phyloP scores from a whole-genome alignment of 2,797 vertebrate species.

The Lophotriccus pileatus region DNA sequence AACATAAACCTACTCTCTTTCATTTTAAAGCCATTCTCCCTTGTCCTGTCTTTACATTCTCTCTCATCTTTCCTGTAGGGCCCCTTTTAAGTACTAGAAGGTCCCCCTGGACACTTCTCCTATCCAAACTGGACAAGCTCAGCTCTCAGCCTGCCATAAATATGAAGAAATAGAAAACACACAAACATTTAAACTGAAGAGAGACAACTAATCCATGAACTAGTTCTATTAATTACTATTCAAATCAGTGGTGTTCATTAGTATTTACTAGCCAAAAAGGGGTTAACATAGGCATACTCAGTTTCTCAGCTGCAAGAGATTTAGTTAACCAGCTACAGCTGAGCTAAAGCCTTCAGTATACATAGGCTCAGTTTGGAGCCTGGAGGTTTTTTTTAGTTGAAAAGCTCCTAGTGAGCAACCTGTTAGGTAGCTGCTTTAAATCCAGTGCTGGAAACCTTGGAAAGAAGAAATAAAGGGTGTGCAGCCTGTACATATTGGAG shows the following conservation, averaged over 20 bases:
- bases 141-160: not conserved
- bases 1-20: not conserved
- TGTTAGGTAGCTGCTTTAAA: not conserved
- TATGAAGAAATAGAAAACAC: not conserved
- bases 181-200: not conserved
- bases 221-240: not conserved
- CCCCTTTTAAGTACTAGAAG: not conserved
- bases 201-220: not conserved
- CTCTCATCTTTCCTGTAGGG: not conserved
- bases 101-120: not conserved
- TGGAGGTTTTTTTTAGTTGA: rapidly evolving
- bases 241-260: not conserved
- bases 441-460: not conserved
- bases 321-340: not conserved
- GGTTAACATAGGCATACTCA: not conserved
- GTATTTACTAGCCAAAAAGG: not conserved
- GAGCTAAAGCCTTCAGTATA: not conserved
- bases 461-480: not conserved
- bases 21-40: not conserved
- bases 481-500: not conserved
- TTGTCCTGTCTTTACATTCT: not conserved
- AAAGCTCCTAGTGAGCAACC: not conserved
- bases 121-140: not conserved
- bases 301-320: not conserved
- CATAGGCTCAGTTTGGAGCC: not conserved